Evolutionary conservation across 2,113 vertebrate species (phyloP).

Genomic region (Eolophus roseicapilla): DNA sequence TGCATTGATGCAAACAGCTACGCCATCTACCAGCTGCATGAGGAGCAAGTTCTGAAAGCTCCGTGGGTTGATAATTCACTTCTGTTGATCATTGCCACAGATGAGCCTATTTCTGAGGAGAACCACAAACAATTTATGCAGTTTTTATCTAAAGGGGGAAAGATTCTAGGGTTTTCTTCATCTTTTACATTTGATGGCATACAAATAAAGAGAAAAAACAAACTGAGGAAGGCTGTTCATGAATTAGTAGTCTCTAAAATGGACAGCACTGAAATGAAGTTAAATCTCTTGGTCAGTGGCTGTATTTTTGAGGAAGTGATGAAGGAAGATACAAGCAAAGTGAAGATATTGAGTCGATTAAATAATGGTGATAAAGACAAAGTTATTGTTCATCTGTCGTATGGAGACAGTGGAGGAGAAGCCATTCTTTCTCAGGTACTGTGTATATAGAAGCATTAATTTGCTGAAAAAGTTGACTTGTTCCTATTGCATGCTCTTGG

Average conservation of each 20-base stretch:
- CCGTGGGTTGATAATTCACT: conserved; percentile 87
- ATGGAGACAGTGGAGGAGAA: conserved; percentile 79
- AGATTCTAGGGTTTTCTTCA: conserved; percentile 81
- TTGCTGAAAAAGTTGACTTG: not conserved
- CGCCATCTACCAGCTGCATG: conserved; percentile 80
- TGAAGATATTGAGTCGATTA: conserved; percentile 79
- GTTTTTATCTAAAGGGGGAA: conserved; percentile 86
- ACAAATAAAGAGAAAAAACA: conserved; percentile 57
- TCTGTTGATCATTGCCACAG: conserved; percentile 83
- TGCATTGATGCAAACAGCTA: conserved; percentile 81
- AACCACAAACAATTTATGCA: conserved; percentile 76
- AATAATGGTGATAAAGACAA: conserved; percentile 69
- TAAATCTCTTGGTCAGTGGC: conserved; percentile 79
- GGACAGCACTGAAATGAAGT: conserved; percentile 70
- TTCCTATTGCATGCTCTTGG: not conserved
- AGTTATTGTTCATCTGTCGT: conserved; percentile 80
- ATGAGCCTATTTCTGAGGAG: conserved; percentile 67
- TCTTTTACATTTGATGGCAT: conserved; percentile 78
- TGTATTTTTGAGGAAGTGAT: conserved; percentile 65
- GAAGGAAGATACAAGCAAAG: not conserved
- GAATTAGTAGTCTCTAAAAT: conserved; percentile 76
- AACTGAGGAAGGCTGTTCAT: conserved; percentile 45
- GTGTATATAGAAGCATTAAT: not conserved
- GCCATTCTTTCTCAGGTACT: conserved; percentile 92
- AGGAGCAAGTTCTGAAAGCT: conserved; percentile 78